Percentiles rank a stretch among this genome's conserved stretches.
Evolutionary conservation across 2,888 invertebrate genomes (phyloP).

Genomic region (Pristionchus entomophagus): DNA sequence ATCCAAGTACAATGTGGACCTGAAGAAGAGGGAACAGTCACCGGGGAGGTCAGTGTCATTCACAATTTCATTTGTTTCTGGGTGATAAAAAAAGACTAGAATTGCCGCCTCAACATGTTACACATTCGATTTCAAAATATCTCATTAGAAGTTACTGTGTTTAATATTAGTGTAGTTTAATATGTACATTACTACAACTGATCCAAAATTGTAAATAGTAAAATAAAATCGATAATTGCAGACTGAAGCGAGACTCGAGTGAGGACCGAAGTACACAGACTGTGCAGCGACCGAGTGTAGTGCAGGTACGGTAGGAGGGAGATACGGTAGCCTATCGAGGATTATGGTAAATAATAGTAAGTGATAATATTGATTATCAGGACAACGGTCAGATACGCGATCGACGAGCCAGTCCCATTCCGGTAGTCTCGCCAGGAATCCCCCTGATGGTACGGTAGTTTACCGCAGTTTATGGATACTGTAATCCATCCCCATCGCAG

Average conservation of each 20-base stretch:
- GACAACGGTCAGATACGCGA: not conserved
- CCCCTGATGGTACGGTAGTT: not conserved
- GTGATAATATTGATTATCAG: not conserved
- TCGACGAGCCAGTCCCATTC: slow-evolving; percentile 16
- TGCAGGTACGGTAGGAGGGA: slow-evolving; percentile 9
- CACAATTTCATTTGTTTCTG: not conserved
- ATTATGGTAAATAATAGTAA: too few relatives aligned
- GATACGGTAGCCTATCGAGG: not conserved
- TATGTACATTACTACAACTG: too few relatives aligned
- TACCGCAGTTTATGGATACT: not conserved
- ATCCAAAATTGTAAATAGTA: too few relatives aligned
- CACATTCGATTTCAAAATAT: too few relatives aligned
- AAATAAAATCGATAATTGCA: not conserved
- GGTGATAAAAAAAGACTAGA: too few relatives aligned
- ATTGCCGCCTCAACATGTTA: too few relatives aligned
- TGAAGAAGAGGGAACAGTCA: slow-evolving; percentile 14
- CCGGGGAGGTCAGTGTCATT: not conserved
- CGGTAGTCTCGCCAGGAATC: slow-evolving; percentile 42
- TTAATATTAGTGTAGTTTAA: too few relatives aligned
- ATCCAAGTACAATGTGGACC: slow-evolving; percentile 3
- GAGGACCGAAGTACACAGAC: slow-evolving; percentile 43
- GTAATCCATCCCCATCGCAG: not conserved
- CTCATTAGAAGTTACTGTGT: too few relatives aligned
- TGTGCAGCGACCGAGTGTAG: slow-evolving; percentile 32
- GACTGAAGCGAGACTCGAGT: not conserved